phyloP scores from a whole-genome alignment of 2,888 invertebrate genomes.

The Antheraea yamamai region DNA sequence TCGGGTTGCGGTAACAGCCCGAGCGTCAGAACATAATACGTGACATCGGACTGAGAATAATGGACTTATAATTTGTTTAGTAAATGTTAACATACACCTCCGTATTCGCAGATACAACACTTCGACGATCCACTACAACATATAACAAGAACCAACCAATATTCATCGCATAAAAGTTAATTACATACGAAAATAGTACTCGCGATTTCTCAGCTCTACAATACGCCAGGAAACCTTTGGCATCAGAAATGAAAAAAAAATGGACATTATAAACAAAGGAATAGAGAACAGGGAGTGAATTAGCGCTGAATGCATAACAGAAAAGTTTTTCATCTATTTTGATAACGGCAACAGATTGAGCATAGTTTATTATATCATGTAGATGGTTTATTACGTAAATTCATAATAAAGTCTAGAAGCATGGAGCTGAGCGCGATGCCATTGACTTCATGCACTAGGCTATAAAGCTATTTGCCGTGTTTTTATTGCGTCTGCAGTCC shows the following conservation, averaged over 20 bases:
- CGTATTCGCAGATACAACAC: too few species aligned
- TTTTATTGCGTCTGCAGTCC: conserved; percentile 34
- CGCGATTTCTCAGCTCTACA: neutral
- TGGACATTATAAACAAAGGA: neutral
- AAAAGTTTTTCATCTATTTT: neutral
- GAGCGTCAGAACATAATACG: too few species aligned
- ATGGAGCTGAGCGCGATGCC: conserved; percentile 31
- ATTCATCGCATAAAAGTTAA: neutral
- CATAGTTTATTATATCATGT: conserved; percentile 15
- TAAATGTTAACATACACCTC: too few species aligned
- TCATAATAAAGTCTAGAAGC: conserved; percentile 18
- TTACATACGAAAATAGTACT: neutral
- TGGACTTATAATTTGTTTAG: too few species aligned
- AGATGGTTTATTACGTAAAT: conserved; percentile 14
- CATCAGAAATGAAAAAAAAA: neutral
- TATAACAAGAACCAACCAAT: neutral
- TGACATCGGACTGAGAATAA: too few species aligned
- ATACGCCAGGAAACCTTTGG: neutral
- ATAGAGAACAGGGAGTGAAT: neutral
- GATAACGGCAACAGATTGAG: neutral
- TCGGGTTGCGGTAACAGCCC: too few species aligned
- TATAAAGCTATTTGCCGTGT: conserved; percentile 30
- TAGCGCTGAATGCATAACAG: neutral
- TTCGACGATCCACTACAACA: too few species aligned
- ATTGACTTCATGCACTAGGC: conserved; percentile 33